Base-by-base conservation (phyloP, 2,888 invertebrate genomes). In the Trichogramma dendrolimi region DNA sequence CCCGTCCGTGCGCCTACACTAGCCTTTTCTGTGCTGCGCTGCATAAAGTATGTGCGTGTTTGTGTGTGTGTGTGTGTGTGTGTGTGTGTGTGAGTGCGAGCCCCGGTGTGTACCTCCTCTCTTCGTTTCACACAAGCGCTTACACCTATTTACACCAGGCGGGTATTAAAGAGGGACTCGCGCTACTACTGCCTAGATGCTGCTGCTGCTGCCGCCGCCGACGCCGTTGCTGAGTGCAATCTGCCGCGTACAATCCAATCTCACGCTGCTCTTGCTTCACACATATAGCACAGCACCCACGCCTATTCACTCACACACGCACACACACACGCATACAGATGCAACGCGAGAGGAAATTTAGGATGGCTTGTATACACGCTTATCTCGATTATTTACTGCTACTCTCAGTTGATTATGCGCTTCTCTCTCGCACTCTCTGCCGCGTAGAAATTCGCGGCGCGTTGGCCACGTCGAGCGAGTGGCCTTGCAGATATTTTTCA, bases 351-450 rank as follows among this genome's bases (percentile, higher is more conserved):
- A 48, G 55, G 51, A 60, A 65, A 62, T 62, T 64, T 62, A 62
- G 65, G 62, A 60, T 54, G 61, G 60, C 52, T 60, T 55, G 47
- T 51, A n/a, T 27, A 27, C 27, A 48, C 47, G 62, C 51, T 62
- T 65, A 62, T 62, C 62, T 65, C 55, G 56, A 65, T 65, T 65
- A 62, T 62, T 62, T 65, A 65, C 63, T 51, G 55, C 55, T 38
- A n/a, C 11, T 7, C 27, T 39, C 41, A 44, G 41, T 8, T 41
- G 10, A 27, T 42, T n/a, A 39, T 11, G 10, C 47, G 2, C 42
- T 14, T 44, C 14, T 8, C 27, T 42, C 4, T 14, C 6, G 0
- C 48, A 1, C 4, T 6, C 48, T 48, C 48, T 48, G 48, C 11
- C 11, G 48, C 48, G 48, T 11, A 11, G 4, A 11, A 14, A 27